Evolutionary conservation across 2,113 vertebrate genomes (phyloP).

Genomic region (Mormoops blainvillei): DNA sequence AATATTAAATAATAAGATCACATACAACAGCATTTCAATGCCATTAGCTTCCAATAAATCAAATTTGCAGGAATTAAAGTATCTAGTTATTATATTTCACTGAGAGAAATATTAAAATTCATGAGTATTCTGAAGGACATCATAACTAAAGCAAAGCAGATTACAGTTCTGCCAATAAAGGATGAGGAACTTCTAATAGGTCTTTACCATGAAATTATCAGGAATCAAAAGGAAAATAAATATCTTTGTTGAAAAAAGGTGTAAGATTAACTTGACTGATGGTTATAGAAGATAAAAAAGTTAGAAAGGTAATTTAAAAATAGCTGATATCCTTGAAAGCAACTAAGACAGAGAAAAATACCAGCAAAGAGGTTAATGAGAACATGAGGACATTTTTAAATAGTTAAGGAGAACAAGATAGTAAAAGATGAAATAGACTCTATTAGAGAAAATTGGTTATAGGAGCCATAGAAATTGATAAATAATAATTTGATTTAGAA

Average conservation of each 20-base stretch:
- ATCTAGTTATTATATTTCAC: slow-evolving; percentile 58
- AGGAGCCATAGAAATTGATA: slow-evolving; percentile 11
- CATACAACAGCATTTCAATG: slow-evolving; percentile 38
- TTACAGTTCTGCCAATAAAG: slow-evolving; percentile 44
- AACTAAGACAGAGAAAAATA: slow-evolving; percentile 27
- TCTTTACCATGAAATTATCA: slow-evolving; percentile 31
- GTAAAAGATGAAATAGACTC: background rate
- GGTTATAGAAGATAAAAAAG: background rate
- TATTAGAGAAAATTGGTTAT: background rate
- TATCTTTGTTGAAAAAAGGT: background rate
- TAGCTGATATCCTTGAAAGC: slow-evolving; percentile 17
- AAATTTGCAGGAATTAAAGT: slow-evolving; percentile 65
- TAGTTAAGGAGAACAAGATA: background rate
- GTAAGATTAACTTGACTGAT: slow-evolving; percentile 11
- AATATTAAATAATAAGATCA: slow-evolving; percentile 69
- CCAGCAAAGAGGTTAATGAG: slow-evolving; percentile 23
- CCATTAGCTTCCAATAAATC: slow-evolving; percentile 67
- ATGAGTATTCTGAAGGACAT: slow-evolving; percentile 58
- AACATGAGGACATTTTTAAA: slow-evolving; percentile 24
- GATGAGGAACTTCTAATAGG: background rate
- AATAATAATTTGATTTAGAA: slow-evolving; percentile 16
- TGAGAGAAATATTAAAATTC: slow-evolving; percentile 69
- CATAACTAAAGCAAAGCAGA: slow-evolving; percentile 42
- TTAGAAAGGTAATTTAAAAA: slow-evolving; percentile 19
- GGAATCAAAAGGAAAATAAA: slow-evolving; percentile 41